Base-by-base conservation (phyloP, 2,888 invertebrate genomes). In the Cheilosia grossa region DNA sequence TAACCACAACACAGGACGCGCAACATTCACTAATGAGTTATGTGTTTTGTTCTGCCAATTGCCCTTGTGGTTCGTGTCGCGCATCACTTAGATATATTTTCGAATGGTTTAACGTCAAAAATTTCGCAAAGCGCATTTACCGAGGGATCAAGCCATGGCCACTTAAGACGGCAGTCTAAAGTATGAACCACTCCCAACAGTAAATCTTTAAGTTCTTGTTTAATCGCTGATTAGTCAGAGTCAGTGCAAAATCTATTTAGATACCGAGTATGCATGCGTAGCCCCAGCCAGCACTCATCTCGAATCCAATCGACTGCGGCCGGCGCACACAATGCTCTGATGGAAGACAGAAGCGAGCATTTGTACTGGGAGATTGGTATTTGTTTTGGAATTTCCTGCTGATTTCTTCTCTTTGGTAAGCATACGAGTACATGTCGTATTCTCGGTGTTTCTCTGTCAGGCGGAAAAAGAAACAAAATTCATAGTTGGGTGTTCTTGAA, bases 41-140 rank as follows among this genome's bases (percentile, higher is more conserved):
- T 73, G 51, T 70, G 54, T 70, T 63, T 78, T 59, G 30, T 40
- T 72, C 10, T 72, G 63, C 33, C 49, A 78, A 73, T 58, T 64
- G 56, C 30, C 64, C 30, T 40, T 19, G 47, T 24, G 53, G 19
- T 49, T 63, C 19, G 40, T 72, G 61, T 70, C 70, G 53, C 70
- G 51, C 51, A 64, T 58, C 24, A 53, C 44, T 63, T 72, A 47
- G 24, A 2, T 47, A 61, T 47, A 63, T 59, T 40, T 17, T 19
- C 33, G 54, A 37, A 42, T 40, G 42, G 6, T 19, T 58, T 30
- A 51, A 42, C 30, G 10, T 24, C 21, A 73, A 63, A 17, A 17
- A 73, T 63, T 61, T 37, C 9, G n/a, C 15, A 17, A 47, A 37
- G 17, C 15, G 27, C 27, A 49, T 49, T 47, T 64, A 17, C n/a